phyloP scores from a whole-genome alignment of 2,888 invertebrate species.

The Synanthedon tipuliformis region DNA sequence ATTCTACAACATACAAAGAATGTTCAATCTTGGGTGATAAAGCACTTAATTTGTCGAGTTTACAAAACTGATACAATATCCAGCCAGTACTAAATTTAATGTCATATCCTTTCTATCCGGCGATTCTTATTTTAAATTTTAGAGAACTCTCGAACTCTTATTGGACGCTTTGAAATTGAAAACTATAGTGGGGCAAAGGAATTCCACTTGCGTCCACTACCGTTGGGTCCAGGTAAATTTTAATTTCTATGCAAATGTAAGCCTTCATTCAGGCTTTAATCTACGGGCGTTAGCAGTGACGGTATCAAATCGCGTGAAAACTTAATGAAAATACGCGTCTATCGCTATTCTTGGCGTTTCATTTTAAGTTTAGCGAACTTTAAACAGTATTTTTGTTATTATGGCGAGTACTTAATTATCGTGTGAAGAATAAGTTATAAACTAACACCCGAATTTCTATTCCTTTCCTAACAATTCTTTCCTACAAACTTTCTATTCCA shows the following conservation, averaged over 20 bases:
- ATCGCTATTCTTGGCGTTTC: slow-evolving; percentile 4
- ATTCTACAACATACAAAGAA: no score
- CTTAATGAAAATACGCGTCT: slow-evolving; percentile 53
- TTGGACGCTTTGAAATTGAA: slow-evolving; percentile 17
- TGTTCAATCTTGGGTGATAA: no score
- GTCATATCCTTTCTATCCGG: neutral
- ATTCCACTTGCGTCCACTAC: slow-evolving; percentile 54
- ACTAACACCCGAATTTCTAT: no score
- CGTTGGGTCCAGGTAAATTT: slow-evolving; percentile 61
- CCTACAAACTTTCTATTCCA: no score
- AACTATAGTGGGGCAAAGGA: slow-evolving; percentile 32
- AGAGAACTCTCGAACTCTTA: neutral
- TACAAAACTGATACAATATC: no score
- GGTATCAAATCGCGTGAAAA: slow-evolving; percentile 52
- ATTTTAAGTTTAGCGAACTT: neutral
- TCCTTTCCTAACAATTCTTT: no score
- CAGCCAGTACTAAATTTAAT: no score
- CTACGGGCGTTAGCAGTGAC: slow-evolving; percentile 54
- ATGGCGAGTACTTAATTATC: no score
- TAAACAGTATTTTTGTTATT: no score
- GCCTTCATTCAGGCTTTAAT: slow-evolving; percentile 59
- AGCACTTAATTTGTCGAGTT: no score
- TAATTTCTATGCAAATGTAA: slow-evolving; percentile 69
- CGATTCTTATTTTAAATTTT: slow-evolving; percentile 1
- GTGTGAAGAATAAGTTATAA: no score